A percentile compares a stretch with the other conserved stretches of the same genome.
Evolutionary conservation across 1,140 invertebrate genomes (phyloP).

Genomic region (Proales similis): DNA sequence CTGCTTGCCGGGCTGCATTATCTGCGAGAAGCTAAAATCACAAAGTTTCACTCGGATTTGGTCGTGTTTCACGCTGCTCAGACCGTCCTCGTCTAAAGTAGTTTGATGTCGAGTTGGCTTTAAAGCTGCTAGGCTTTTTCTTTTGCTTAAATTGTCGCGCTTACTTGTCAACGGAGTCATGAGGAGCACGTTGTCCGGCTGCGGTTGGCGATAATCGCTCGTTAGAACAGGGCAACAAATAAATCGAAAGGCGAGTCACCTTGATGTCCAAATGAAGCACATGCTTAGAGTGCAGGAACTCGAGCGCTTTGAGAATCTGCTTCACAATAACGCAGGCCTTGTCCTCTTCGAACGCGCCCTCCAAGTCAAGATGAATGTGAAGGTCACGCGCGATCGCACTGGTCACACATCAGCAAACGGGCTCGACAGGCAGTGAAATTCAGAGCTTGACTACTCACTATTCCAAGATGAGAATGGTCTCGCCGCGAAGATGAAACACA

Average conservation of each 20-base stretch:
- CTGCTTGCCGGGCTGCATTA: background rate
- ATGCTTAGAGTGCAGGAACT: slow-evolving; percentile 86
- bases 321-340: slow-evolving; percentile 25
- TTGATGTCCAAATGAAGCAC: slow-evolving; percentile 96
- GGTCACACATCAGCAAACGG: background rate
- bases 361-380: slow-evolving; percentile 8
- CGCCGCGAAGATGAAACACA: slow-evolving; percentile 19
- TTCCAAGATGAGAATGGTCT: slow-evolving; percentile 34
- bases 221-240: background rate
- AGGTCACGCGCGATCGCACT: slow-evolving; percentile 28
- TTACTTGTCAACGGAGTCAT: slow-evolving; percentile 65
- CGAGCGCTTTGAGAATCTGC: slow-evolving; percentile 91
- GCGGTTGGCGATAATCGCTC: slow-evolving; percentile 40
- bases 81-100: background rate
- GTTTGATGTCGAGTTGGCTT: background rate
- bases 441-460: slow-evolving; percentile 14
- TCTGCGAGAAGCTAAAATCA: slow-evolving; percentile 36
- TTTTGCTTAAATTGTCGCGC: background rate
- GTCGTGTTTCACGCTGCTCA: too few relatives aligned
- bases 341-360: slow-evolving; percentile 32
- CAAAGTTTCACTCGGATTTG: slow-evolving; percentile 35
- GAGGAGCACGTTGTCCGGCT: slow-evolving; percentile 95
- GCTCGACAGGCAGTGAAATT: background rate
- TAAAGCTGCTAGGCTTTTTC: background rate
- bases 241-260: slow-evolving; percentile 57